Conservation (phyloP, 1,140 invertebrate species). For the Prorops nasuta region DNA sequence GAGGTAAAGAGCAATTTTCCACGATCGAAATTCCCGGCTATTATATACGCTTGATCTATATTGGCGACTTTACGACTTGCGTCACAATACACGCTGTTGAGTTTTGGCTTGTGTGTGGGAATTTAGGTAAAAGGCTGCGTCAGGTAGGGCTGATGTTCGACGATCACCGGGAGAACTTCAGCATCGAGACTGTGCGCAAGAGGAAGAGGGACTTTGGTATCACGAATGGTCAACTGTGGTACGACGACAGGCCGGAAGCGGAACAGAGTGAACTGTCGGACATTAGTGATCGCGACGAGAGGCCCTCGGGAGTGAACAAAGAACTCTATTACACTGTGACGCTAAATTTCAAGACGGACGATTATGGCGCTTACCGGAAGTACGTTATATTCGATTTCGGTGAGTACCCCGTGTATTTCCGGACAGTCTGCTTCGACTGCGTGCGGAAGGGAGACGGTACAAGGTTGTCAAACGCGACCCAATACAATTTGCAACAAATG, state of each 20-base stretch:
- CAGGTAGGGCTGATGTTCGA: constrained; percentile 73
- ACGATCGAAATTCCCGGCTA: too few species aligned
- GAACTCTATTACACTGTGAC: constrained; percentile 61
- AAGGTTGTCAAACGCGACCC: constrained; percentile 67
- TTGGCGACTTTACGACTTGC: too few species aligned
- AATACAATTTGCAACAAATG: constrained; percentile 58
- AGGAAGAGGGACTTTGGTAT: constrained; percentile 19
- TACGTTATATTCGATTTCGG: constrained; percentile 79
- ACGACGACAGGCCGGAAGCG: constrained; percentile 10
- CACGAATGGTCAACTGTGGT: constrained; percentile 62
- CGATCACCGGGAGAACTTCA: constrained; percentile 71
- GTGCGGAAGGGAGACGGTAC: constrained; percentile 68
- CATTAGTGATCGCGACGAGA: constrained; percentile 42
- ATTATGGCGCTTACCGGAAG: constrained; percentile 81
- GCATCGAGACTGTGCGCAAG: constrained; percentile 57
- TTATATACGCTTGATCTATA: too few species aligned
- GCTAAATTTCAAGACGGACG: constrained; percentile 70
- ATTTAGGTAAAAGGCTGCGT: constrained; percentile 50
- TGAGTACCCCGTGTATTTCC: constrained; percentile 66
- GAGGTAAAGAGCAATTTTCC: too few species aligned
- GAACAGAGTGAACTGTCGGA: constrained; percentile 1
- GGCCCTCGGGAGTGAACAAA: background rate
- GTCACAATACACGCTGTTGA: too few species aligned
- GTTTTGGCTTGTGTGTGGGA: too few species aligned
- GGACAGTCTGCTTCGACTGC: constrained; percentile 77